These are phyloP conservation scores for Alcedo quadribrachys DNA, from an alignment of 2,797 vertebrate species.

Conservation along the genomic window DNA sequence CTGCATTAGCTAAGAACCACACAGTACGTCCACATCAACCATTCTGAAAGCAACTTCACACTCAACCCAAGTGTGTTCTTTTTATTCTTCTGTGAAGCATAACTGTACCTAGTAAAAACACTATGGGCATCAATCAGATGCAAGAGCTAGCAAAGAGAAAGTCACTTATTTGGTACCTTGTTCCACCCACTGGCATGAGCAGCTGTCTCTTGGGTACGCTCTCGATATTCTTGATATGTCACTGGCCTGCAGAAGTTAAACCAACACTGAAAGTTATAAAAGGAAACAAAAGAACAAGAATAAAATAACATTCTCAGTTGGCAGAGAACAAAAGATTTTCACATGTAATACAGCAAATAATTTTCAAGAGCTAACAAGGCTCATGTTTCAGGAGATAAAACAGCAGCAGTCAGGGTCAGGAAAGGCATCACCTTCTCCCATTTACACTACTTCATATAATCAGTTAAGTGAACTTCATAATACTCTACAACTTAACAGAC, in stretches of 20 bases:
- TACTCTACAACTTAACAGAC: neutral
- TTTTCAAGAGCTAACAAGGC: neutral
- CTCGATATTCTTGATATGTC: conserved; percentile 86
- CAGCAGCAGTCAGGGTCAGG: neutral
- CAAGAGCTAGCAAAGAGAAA: neutral
- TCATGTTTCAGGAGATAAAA: neutral
- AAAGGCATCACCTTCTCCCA: neutral
- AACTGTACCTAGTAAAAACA: neutral
- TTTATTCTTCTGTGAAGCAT: neutral
- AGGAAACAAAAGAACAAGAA: conserved; percentile 48
- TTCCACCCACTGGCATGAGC: conserved; percentile 87
- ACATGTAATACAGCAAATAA: neutral
- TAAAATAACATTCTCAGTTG: neutral
- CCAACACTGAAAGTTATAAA: conserved; percentile 64
- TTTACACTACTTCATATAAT: neutral
- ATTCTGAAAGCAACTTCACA: neutral
- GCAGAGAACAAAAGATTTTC: neutral
- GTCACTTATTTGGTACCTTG: conserved; percentile 80
- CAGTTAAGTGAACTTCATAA: neutral
- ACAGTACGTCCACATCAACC: neutral
- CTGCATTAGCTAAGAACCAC: neutral
- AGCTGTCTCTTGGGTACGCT: conserved; percentile 78
- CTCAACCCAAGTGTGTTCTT: neutral
- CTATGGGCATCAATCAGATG: neutral
- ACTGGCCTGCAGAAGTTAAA: conserved; percentile 84